Base-by-base conservation (phyloP, 2,113 vertebrate species). In the Ctenodactylus gundi region DNA sequence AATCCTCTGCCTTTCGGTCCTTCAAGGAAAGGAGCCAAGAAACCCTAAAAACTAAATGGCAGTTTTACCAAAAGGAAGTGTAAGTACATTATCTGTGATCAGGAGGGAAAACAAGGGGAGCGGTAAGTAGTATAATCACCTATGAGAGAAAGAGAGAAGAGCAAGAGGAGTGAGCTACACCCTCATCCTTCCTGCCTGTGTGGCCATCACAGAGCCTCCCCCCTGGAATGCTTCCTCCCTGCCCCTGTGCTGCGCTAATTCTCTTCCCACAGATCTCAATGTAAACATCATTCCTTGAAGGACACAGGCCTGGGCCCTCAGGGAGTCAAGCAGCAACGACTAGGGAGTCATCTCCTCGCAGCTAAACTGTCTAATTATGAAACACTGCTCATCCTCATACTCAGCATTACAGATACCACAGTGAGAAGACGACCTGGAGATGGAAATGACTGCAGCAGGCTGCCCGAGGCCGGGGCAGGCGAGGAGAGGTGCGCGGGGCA, bases 141-240 rank as follows among this genome's bases (percentile, higher is more conserved):
- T 55, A 41, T 82, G 68, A 72, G 39, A 64, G 72, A 49, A 81
- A 64, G n/a, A 51, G 2, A 46, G 17, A 9, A 4, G 51, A 73
- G 51, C 46, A 72, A 60, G 1, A 23, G 1, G 58, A 87, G 64
- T 64, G 65, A 94, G 23, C 64, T 86, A 17, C 88, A 62, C 31
- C n/a, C 27, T 53, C 85, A 60, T 86, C 85, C 87, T 92, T 75
- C 87, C 58, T 80, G 39, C 5, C n/a, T n/a, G 10, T 81, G 44
- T 0, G 1, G 10, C 46, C 89, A 60, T n/a, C 29, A 21, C 11
- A 1, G 77, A 84, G 49, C 36, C 57, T 68, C 17, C 15, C 5
- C 7, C 31, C 6, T 51, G 41, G n/a, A 49, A 8, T 27, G 4
- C 5, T 77, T 57, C 46, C 41, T 29, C 14, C 6, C 1, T 20